Conservation (phyloP, 2,113 vertebrate genomes). For the Centropristis striata region DNA sequence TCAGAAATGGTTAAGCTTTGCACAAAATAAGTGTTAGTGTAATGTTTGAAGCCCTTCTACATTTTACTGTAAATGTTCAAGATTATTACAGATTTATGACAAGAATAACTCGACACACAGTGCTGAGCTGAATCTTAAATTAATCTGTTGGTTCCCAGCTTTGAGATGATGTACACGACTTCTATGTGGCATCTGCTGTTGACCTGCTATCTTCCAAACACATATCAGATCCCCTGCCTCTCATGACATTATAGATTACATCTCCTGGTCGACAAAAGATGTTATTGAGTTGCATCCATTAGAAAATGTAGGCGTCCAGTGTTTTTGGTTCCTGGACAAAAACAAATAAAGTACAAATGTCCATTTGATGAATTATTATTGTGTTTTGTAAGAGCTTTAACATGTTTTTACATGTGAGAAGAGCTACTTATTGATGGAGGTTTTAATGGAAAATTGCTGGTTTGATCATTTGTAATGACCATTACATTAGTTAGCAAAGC, state of each 20-base stretch:
- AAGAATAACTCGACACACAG: too few species aligned
- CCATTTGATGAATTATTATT: conserved; percentile 11
- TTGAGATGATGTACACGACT: too few species aligned
- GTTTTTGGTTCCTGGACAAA: conserved; percentile 1
- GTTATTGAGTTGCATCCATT: conserved; percentile 3
- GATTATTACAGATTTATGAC: too few species aligned
- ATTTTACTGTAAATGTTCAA: too few species aligned
- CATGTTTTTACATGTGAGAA: background rate
- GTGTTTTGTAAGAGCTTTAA: background rate
- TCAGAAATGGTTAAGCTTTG: too few species aligned
- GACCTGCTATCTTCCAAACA: too few species aligned
- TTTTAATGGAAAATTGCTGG: conserved; percentile 35
- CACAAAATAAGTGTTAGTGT: too few species aligned
- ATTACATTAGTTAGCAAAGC: conserved; percentile 28
- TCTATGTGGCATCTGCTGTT: too few species aligned
- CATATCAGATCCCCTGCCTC: too few species aligned
- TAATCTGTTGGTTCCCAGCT: too few species aligned
- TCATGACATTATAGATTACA: background rate
- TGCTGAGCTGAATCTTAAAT: too few species aligned
- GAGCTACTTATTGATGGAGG: conserved; percentile 10
- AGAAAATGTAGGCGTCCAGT: background rate
- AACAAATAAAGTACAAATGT: background rate
- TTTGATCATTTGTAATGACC: conserved; percentile 44
- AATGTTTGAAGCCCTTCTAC: too few species aligned
- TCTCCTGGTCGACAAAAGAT: background rate